Conservation (phyloP, 2,113 vertebrate genomes). For the Tautogolabrus adspersus region DNA sequence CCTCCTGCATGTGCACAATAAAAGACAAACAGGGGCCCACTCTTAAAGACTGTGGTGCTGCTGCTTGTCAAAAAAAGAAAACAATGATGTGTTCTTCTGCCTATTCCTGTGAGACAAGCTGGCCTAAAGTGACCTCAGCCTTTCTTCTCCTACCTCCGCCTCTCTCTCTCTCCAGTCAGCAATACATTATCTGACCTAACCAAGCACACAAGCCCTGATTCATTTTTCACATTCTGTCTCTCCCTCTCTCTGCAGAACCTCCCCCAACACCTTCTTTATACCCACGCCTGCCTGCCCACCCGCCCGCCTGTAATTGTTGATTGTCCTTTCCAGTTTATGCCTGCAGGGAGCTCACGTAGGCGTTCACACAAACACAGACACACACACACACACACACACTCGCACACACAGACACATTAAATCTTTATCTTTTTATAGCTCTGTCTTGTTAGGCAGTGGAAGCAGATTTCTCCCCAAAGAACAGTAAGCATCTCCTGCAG, state of each 20-base stretch:
- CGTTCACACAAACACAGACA: slow-evolving; percentile 20
- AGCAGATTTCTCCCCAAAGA: slow-evolving; percentile 57
- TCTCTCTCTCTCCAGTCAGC: slow-evolving; percentile 78
- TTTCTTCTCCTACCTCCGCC: slow-evolving; percentile 1
- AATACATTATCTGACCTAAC: slow-evolving; percentile 87
- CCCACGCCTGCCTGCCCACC: slow-evolving; percentile 20
- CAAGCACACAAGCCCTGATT: slow-evolving; percentile 87
- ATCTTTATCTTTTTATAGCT: slow-evolving; percentile 69
- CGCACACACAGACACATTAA: slow-evolving; percentile 23
- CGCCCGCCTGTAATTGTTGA: slow-evolving; percentile 67
- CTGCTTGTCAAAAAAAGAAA: not conserved
- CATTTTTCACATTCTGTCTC: slow-evolving; percentile 54
- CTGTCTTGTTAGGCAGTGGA: slow-evolving; percentile 60
- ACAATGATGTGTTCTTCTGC: slow-evolving; percentile 12
- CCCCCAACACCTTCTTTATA: slow-evolving; percentile 50
- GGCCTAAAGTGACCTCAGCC: slow-evolving; percentile 61
- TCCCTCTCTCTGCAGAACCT: slow-evolving; percentile 21
- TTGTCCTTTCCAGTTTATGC: slow-evolving; percentile 59
- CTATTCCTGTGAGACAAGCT: slow-evolving; percentile 43
- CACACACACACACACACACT: slow-evolving; percentile 23
- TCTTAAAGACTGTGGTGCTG: not conserved
- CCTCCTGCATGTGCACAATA: too few species aligned
- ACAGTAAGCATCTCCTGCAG: slow-evolving; percentile 58
- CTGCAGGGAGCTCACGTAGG: slow-evolving; percentile 48
- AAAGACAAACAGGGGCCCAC: not conserved